Percentiles rank a stretch among this genome's conserved stretches.
Evolutionary conservation across 2,113 vertebrate genomes (phyloP).

Genomic region (Cyprinodon brontotheroides): DNA sequence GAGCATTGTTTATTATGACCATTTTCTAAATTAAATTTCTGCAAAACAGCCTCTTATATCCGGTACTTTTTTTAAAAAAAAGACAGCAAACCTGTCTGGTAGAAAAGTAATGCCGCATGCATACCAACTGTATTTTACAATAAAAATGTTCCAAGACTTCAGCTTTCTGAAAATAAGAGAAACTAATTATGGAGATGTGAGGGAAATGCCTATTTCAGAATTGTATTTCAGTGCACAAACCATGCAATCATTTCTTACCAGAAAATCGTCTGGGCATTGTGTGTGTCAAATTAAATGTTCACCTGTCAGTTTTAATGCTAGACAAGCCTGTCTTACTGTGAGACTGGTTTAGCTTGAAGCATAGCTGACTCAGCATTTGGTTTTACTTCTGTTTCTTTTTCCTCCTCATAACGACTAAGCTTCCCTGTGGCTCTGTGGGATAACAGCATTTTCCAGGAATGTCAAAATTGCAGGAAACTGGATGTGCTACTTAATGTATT

Average conservation of each 20-base stretch:
- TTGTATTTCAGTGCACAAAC: conserved; percentile 50
- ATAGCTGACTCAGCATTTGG: conserved; percentile 59
- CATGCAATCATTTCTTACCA: conserved; percentile 55
- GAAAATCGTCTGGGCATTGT: conserved; percentile 44
- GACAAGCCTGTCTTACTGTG: conserved; percentile 25
- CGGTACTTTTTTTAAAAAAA: conserved; percentile 10
- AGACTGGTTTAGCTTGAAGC: conserved; percentile 52
- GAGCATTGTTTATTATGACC: conserved; percentile 31
- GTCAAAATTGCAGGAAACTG: conserved; percentile 78
- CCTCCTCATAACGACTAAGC: conserved; percentile 53
- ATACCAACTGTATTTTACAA: background rate
- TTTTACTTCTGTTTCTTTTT: conserved; percentile 58
- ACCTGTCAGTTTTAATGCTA: conserved; percentile 67
- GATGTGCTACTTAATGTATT: conserved; percentile 77
- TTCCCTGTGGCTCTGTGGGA: conserved; percentile 65
- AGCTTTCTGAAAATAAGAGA: conserved; percentile 23
- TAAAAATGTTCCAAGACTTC: conserved; percentile 15
- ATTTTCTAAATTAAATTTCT: conserved; percentile 11
- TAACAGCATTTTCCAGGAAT: conserved; percentile 70
- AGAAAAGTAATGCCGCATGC: background rate
- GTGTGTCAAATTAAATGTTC: conserved; percentile 60
- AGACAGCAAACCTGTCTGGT: conserved; percentile 15
- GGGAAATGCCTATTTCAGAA: conserved; percentile 33
- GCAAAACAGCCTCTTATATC: conserved; percentile 17
- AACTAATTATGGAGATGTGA: conserved; percentile 32